phyloP scores from a whole-genome alignment of 2,888 invertebrate genomes.

The Gortyna flavago region DNA sequence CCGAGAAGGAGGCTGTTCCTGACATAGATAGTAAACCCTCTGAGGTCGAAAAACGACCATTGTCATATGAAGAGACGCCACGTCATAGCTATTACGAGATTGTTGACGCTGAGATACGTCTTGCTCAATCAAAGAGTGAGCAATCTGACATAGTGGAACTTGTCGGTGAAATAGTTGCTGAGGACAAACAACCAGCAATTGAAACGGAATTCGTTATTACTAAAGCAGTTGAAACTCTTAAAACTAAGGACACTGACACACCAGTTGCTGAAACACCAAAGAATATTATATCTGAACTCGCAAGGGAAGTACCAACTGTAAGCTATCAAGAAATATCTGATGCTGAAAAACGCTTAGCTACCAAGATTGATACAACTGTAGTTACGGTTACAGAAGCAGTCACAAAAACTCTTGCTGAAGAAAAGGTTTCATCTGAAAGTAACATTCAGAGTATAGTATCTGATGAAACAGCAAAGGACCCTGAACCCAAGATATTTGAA shows the following conservation, averaged over 20 bases:
- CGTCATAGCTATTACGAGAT: conserved; percentile 76
- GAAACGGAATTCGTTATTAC: not conserved
- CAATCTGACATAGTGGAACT: conserved; percentile 11
- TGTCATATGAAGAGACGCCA: conserved; percentile 67
- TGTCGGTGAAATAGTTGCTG: not conserved
- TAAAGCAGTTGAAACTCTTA: conserved; percentile 27
- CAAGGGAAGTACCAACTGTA: conserved; percentile 43
- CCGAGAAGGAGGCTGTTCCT: conserved; percentile 1
- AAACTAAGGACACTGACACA: conserved; percentile 49
- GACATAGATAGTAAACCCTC: not conserved
- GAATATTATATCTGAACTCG: conserved; percentile 37
- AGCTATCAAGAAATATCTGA: conserved; percentile 58
- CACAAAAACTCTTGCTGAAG: not conserved
- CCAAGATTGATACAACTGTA: not conserved
- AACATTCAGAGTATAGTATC: not conserved
- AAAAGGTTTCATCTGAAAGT: not conserved
- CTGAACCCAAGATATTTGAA: conserved; percentile 50
- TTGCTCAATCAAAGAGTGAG: conserved; percentile 54
- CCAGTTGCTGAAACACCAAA: conserved; percentile 31
- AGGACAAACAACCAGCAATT: not conserved
- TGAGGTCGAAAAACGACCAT: not conserved
- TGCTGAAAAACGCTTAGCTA: conserved; percentile 52
- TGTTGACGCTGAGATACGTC: conserved; percentile 73
- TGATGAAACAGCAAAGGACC: not conserved
- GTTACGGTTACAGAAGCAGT: not conserved